phyloP scores from a whole-genome alignment of 2,888 invertebrate genomes.

The Tortricodes alternella region DNA sequence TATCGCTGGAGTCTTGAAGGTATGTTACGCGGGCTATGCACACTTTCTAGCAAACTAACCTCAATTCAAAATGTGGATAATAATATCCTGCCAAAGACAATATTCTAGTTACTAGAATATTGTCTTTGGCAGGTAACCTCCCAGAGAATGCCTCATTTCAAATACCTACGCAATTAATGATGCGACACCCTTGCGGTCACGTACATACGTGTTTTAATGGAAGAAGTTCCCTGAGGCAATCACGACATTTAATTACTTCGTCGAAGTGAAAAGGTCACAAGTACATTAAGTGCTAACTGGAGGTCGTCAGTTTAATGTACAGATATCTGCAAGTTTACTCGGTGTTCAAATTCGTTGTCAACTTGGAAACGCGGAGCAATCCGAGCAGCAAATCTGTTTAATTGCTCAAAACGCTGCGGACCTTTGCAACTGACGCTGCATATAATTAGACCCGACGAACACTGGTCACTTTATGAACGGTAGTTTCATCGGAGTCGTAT shows the following conservation, averaged over 20 bases:
- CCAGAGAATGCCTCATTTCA: no score
- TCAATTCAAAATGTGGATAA: no score
- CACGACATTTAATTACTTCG: constrained; percentile 20
- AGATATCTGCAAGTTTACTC: constrained; percentile 42
- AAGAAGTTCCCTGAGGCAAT: constrained; percentile 23
- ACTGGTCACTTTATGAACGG: no score
- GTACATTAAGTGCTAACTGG: constrained; percentile 5
- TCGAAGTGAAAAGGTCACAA: constrained; percentile 3
- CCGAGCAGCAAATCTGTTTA: constrained; percentile 63
- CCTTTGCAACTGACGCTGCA: constrained; percentile 48
- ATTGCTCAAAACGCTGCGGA: constrained; percentile 55
- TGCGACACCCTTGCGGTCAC: neutral
- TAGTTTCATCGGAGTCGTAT: no score
- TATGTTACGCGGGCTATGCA: no score
- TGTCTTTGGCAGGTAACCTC: no score
- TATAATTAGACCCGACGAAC: neutral
- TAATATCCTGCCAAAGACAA: no score
- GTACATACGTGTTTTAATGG: neutral
- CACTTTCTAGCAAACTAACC: no score
- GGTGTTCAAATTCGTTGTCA: constrained; percentile 34
- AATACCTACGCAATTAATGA: no score
- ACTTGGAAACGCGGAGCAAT: constrained; percentile 41
- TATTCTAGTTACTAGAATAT: no score
- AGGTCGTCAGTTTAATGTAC: constrained; percentile 6
- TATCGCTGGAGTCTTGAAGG: no score